Evolutionary conservation across 2,888 invertebrate species (phyloP), one percentile per base, ranked within the genome.

Genomic region (Tipula vernalis): DNA sequence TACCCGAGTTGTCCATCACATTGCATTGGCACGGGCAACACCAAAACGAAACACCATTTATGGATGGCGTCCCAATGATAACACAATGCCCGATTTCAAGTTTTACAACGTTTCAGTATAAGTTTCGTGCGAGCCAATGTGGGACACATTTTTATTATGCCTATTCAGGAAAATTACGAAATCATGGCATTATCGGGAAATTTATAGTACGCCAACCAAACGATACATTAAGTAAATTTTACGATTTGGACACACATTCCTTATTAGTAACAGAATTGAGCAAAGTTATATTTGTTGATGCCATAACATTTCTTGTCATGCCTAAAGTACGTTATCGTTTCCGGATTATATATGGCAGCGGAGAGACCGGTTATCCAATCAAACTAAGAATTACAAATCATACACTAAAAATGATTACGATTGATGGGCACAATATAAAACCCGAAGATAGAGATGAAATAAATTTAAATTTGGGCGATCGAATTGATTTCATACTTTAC

Each of bases 1-100:
- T 96, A 86, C 94, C 95, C 0, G 95, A 95, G 0, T 94, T 95
- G 89, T 94, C 94, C 0, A 92, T 95, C 0, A 93, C 95, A 0
- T 93, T 97, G 86, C 96, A 97, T 90, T 97, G 96, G 96, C 94
- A 96, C 88, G 97, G 96, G 0, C 96, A 96, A 88, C 95, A 94
- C 89, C 90, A 93, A 91, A 91, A 94, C 88, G 94, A 92, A 92
- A 94, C 95, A 8, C 95, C 95, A 0, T 95, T 94, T 89, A 96
- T 96, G 95, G 96, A 96, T 88, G 96, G 96, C 85, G 94, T 95
- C n/a, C 95, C 96, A 0, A 94, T 95, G 93, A 91, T 96, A 86
- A 95, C 96, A 0, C 96, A 96, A 90, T 96, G 96, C 89, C 95
- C 96, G 0, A 95, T 96, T 89, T 93, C 94, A 0, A 94, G 95